Evolutionary conservation across 2,113 vertebrate genomes (phyloP), one percentile per base, ranked within the genome.

Genomic region (Dipodomys ordii): DNA sequence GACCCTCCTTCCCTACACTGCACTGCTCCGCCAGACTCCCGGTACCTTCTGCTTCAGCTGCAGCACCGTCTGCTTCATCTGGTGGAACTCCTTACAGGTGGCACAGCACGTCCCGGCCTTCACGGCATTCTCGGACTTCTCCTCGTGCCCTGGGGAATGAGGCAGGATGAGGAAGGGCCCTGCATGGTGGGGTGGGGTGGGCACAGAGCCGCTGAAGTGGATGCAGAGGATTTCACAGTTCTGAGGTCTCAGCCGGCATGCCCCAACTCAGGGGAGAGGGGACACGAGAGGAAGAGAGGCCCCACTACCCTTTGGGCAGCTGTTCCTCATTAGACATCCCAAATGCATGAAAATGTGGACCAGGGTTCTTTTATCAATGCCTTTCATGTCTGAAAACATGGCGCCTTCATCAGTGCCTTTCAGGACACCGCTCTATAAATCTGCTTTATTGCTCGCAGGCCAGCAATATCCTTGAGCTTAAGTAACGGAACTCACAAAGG

Each of bases 1-100:
- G 7, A 13, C 0, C 57, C 7, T 18, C 16, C 62, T 23, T 25
- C 23, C 62, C 23, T 44, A 1, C 7, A 0, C 0, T 0, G 22
- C 7, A 0, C 44, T 2, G 7, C 13, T 15, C 46, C 0, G 19
- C n/a, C 3, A 0, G 1, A 0, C 3, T 0, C 0, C 2, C 35
- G 49, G 1, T 98, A 99, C 99, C 99, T 99, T 99, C 93, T 99
- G 99, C 96, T 99, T 99, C 62, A 99, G 98, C 92, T 99, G 99
- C 96, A 99, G 97, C 79, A 99, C 99, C 0, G 99, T 99, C 97
- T 98, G 98, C 97, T 99, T 99, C 97, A 99, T 99, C 98, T 99
- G 99, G 93, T 99, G 98, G 96, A 99, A 99, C 95, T 99, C 99
- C 88, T 99, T 99, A 96, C 99, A 99, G 0, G 99, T 99, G 78